Evolutionary conservation across 2,797 vertebrate genomes (phyloP).

Genomic region (Spinus pinus): DNA sequence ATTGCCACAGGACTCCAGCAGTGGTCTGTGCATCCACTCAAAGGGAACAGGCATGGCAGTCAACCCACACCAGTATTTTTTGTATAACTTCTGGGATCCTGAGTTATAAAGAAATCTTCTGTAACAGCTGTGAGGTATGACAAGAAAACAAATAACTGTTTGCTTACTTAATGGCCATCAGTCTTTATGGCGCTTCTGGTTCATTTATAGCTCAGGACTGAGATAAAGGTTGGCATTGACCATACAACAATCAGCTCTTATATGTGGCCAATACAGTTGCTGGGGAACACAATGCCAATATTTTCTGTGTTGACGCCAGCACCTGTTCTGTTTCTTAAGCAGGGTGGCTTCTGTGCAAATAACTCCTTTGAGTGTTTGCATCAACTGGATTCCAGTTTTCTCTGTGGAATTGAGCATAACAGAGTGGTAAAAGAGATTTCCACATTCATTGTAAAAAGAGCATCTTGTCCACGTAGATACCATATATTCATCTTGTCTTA

Average conservation of each 20-base stretch:
- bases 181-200: background rate
- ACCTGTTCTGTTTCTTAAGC: slow-evolving; percentile 46
- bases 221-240: slow-evolving; percentile 37
- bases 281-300: slow-evolving; percentile 49
- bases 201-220: background rate
- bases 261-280: slow-evolving; percentile 36
- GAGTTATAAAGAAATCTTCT: background rate
- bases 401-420: background rate
- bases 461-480: accelerated
- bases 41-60: background rate
- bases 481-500: background rate
- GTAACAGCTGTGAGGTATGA: slow-evolving; percentile 26
- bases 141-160: slow-evolving; percentile 42
- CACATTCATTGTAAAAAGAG: background rate
- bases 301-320: slow-evolving; percentile 31
- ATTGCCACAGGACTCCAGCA: background rate
- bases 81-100: background rate
- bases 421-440: background rate
- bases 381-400: background rate
- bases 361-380: background rate
- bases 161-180: slow-evolving; percentile 27
- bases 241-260: background rate
- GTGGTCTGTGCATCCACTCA: background rate
- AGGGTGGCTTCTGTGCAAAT: background rate
- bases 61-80: background rate